Conservation (phyloP, 2,888 invertebrate species). For the Melolontha melolontha region DNA sequence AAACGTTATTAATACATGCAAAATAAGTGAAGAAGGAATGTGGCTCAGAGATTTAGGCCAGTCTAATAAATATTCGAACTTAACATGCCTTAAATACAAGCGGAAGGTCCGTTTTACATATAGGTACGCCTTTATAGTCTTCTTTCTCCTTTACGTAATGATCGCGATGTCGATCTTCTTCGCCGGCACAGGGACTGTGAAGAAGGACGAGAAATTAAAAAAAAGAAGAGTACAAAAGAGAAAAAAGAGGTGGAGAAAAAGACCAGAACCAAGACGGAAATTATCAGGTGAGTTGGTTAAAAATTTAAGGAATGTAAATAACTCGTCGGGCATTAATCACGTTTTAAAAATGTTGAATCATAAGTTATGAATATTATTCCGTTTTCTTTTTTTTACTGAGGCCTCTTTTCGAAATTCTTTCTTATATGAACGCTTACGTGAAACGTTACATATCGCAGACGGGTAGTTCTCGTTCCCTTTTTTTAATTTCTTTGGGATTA, state of each 20-base stretch:
- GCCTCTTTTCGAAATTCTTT: constrained; percentile 1
- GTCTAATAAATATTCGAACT: too few species aligned
- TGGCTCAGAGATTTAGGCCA: too few species aligned
- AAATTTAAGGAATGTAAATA: constrained; percentile 39
- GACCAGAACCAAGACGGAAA: constrained; percentile 22
- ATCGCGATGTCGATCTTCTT: not conserved
- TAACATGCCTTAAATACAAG: not conserved
- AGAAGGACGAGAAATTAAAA: constrained; percentile 1
- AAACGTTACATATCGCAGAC: constrained; percentile 14
- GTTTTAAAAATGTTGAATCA: constrained; percentile 39
- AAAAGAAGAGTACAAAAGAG: constrained; percentile 11
- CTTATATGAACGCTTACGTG: not conserved
- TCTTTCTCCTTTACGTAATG: not conserved
- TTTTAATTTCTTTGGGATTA: not conserved
- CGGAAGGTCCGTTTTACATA: constrained; percentile 9
- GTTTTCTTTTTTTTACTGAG: constrained; percentile 10
- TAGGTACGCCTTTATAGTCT: not conserved
- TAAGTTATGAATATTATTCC: constrained; percentile 13
- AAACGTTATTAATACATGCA: too few species aligned
- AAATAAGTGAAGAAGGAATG: too few species aligned
- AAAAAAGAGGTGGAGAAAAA: constrained; percentile 21
- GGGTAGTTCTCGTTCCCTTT: not conserved
- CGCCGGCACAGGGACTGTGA: not conserved
- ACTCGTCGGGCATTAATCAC: constrained; percentile 34
- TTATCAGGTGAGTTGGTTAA: constrained; percentile 26